A percentile compares a stretch with the other conserved stretches of the same genome.
These are phyloP conservation scores for Allolobophora icterica DNA, from an alignment of 2,888 invertebrate genomes.

Conservation along the genomic window DNA sequence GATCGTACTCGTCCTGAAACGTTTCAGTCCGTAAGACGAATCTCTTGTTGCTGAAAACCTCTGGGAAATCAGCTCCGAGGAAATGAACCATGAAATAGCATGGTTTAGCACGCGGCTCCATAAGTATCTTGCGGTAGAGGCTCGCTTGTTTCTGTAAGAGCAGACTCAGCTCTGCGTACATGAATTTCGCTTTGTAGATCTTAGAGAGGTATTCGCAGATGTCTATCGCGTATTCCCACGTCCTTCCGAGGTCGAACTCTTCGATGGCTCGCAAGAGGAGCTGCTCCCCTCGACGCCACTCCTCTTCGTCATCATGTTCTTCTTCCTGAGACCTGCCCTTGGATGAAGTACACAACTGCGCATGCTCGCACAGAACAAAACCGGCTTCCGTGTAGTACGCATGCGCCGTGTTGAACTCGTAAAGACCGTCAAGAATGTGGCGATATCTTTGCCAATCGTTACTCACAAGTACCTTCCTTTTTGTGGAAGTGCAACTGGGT, in stretches of 20 bases:
- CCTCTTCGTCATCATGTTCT: neutral
- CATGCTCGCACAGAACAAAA: neutral
- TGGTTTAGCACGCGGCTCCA: neutral
- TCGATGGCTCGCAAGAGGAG: neutral
- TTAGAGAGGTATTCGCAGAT: neutral
- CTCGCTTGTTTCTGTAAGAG: neutral
- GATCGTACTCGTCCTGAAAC: neutral
- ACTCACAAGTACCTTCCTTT: neutral
- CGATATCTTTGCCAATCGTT: neutral
- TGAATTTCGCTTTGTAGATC: neutral
- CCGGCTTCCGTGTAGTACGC: neutral
- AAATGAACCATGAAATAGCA: neutral
- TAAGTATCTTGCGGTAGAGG: neutral
- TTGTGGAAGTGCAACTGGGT: neutral
- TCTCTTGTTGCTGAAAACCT: neutral
- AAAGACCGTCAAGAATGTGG: neutral
- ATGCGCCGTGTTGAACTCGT: constrained; percentile 12
- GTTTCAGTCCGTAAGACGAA: neutral
- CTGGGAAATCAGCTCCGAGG: neutral
- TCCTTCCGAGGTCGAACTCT: neutral
- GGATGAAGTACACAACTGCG: neutral
- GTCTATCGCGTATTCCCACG: neutral
- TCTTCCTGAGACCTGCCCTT: no score
- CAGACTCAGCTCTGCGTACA: neutral
- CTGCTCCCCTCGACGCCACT: neutral